Evolutionary conservation across 2,797 vertebrate species (phyloP).

Genomic region (Emys orbicularis): DNA sequence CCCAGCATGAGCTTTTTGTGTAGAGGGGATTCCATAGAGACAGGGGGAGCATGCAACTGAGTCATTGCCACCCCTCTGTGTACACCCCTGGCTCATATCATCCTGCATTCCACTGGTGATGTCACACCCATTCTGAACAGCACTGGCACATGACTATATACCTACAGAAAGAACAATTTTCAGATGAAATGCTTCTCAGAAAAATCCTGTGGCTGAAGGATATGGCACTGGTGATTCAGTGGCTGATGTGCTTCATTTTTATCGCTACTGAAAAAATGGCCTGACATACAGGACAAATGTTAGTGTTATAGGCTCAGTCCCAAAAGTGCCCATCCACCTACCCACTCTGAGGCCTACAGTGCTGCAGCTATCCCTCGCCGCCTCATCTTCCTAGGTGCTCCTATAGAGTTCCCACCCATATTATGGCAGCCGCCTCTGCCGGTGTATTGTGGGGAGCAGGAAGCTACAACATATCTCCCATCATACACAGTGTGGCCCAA

Average conservation of each 20-base stretch:
- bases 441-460: background rate
- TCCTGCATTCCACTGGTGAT: background rate
- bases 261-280: background rate
- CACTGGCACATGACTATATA: rapidly evolving
- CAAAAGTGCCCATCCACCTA: background rate
- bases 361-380: background rate
- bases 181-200: background rate
- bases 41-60: background rate
- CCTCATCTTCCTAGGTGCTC: rapidly evolving
- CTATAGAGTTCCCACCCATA: background rate
- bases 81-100: background rate
- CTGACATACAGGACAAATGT: background rate
- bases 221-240: background rate
- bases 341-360: background rate
- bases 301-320: background rate
- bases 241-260: background rate
- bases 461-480: background rate
- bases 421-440: background rate
- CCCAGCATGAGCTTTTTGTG: background rate
- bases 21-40: rapidly evolving
- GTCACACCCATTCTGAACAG: too few species aligned
- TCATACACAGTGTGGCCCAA: rapidly evolving
- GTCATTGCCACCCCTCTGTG: background rate
- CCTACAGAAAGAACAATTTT: background rate
- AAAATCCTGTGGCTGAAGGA: background rate